A percentile compares a stretch with the other conserved stretches of the same genome.
These are phyloP conservation scores for Drosophila mimica DNA, from an alignment of 2,888 invertebrate genomes.

Conservation along the genomic window DNA sequence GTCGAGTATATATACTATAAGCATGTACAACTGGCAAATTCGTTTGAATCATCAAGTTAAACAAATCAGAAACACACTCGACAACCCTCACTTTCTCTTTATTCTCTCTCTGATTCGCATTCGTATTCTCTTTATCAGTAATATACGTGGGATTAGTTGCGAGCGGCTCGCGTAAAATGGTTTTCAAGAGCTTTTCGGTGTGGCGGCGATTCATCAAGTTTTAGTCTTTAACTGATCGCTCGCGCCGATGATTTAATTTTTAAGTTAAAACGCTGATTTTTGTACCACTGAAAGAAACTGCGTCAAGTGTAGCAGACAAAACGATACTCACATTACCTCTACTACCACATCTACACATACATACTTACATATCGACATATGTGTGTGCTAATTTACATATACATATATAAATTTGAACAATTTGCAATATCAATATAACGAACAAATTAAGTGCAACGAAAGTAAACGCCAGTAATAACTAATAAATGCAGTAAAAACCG, in stretches of 20 bases:
- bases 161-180: conserved; percentile 19
- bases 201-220: conserved; percentile 70
- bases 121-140: conserved; percentile 6
- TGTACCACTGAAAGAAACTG: conserved; percentile 48
- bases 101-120: not conserved
- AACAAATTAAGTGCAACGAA: conserved; percentile 43
- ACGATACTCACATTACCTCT: conserved; percentile 65
- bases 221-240: conserved; percentile 85
- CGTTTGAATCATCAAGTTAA: conserved; percentile 12
- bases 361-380: conserved; percentile 13
- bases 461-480: conserved; percentile 21
- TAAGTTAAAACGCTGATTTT: conserved; percentile 75
- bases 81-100: conserved; percentile 38
- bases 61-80: conserved; percentile 26
- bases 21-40: not conserved
- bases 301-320: conserved; percentile 55
- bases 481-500: conserved; percentile 40
- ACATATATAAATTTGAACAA: conserved; percentile 25
- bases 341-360: conserved; percentile 42
- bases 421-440: conserved; percentile 46
- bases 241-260: conserved; percentile 84
- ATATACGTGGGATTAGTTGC: conserved; percentile 32
- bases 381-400: conserved; percentile 38
- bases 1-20: too few species aligned
- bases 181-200: conserved; percentile 55